Percentiles rank a stretch among this genome's conserved stretches.
Conservation (phyloP, 2,797 vertebrate genomes). For the Enteromius treurensis region DNA sequence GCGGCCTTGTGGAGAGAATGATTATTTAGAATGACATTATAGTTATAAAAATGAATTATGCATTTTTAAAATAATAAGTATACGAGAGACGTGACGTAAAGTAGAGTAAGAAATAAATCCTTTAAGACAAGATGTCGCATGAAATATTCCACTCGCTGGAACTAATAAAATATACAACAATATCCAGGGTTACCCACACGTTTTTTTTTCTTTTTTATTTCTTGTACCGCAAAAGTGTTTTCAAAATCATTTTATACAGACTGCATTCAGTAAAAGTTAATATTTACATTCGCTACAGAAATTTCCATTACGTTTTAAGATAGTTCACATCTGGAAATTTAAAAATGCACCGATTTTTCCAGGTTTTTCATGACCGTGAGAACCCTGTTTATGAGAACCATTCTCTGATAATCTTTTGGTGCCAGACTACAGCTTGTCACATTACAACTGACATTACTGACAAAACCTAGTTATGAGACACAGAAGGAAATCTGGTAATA, state of each 20-base stretch:
- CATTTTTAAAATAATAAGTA: neutral
- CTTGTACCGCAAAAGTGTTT: neutral
- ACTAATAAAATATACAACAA: neutral
- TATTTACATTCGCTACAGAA: neutral
- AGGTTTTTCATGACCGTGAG: constrained; percentile 19
- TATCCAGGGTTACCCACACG: neutral
- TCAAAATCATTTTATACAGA: neutral
- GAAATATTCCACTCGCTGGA: constrained; percentile 4
- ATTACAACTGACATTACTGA: no score
- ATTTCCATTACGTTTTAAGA: neutral
- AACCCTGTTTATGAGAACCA: constrained; percentile 31
- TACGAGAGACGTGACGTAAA: neutral
- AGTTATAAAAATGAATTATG: neutral
- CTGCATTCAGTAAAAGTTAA: neutral
- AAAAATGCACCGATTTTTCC: neutral
- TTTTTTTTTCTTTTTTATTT: neutral
- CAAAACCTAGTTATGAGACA: neutral
- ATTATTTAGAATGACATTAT: constrained; percentile 2
- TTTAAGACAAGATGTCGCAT: neutral
- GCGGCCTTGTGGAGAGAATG: constrained; percentile 13
- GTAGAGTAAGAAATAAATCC: neutral
- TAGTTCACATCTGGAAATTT: constrained; percentile 13
- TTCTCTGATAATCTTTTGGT: constrained; percentile 31
- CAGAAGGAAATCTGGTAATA: neutral
- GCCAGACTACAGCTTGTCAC: constrained; percentile 20